A percentile compares a stretch with the other conserved stretches of the same genome.
phyloP scores from a whole-genome alignment of 2,888 invertebrate species.

The Punctoribates punctum region DNA sequence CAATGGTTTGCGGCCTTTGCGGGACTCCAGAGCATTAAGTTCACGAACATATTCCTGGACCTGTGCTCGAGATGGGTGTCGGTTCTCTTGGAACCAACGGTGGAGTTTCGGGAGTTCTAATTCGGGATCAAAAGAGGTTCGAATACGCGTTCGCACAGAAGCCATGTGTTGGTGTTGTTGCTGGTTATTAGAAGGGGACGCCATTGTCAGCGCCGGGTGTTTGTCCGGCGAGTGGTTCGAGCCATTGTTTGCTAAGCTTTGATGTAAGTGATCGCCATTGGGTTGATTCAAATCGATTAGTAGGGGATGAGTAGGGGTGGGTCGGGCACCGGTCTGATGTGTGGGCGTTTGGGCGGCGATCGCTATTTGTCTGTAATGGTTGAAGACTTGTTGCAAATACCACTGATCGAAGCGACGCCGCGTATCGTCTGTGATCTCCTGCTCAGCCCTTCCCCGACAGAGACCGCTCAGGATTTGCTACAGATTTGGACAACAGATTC shows the following conservation, averaged over 20 bases:
- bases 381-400: constrained; percentile 61
- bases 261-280: constrained; percentile 9
- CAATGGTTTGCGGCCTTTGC: constrained; percentile 84
- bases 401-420: constrained; percentile 85
- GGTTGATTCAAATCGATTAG: constrained; percentile 40
- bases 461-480: constrained; percentile 66
- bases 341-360: constrained; percentile 42
- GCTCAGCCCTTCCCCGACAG: constrained; percentile 67
- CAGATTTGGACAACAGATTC: constrained; percentile 41
- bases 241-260: constrained; percentile 14
- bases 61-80: constrained; percentile 93
- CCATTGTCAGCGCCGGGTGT: constrained; percentile 9
- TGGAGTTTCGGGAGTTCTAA: constrained; percentile 92
- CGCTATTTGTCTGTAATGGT: constrained; percentile 48
- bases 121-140: constrained; percentile 95
- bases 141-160: constrained; percentile 63
- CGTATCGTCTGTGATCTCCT: constrained; percentile 71
- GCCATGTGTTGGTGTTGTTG: constrained; percentile 23
- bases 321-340: constrained; percentile 39
- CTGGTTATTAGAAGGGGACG: constrained; percentile 12
- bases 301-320: constrained; percentile 26
- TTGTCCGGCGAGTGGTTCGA: constrained; percentile 23
- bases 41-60: constrained; percentile 93
- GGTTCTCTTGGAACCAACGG: constrained; percentile 94
- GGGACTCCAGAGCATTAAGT: constrained; percentile 83